Percentiles rank a stretch among this genome's conserved stretches.
Evolutionary conservation across 2,888 invertebrate species (phyloP).

Genomic region (Polia nebulosa): DNA sequence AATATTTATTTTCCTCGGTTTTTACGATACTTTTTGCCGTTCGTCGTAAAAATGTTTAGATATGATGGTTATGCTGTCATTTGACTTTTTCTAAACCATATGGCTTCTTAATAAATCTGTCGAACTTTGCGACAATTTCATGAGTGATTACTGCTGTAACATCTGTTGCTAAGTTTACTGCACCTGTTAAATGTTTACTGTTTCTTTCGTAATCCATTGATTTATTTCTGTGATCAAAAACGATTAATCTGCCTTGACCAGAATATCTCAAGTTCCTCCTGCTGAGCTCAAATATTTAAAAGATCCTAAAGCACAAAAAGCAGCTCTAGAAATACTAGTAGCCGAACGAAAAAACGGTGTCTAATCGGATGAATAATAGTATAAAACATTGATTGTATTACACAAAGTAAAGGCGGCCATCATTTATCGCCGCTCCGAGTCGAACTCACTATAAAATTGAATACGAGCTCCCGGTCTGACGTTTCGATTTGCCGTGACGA

Average conservation of each 20-base stretch:
- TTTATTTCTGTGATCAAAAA: constrained; percentile 24
- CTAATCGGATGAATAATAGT: constrained; percentile 71
- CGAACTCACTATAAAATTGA: constrained; percentile 76
- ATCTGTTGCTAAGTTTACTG: constrained; percentile 19
- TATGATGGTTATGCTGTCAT: constrained; percentile 69
- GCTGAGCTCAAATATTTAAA: constrained; percentile 62
- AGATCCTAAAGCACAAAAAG: constrained; percentile 49
- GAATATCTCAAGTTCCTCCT: constrained; percentile 40
- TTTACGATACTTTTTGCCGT: constrained; percentile 80
- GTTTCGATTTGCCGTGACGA: constrained; percentile 82
- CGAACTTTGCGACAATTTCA: constrained; percentile 33
- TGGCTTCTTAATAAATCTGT: constrained; percentile 39
- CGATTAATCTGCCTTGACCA: constrained; percentile 19
- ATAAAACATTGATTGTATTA: constrained; percentile 72
- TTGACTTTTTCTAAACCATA: constrained; percentile 61
- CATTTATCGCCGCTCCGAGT: constrained; percentile 72
- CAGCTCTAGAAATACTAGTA: constrained; percentile 61
- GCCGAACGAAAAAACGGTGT: constrained; percentile 63
- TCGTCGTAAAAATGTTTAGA: constrained; percentile 78
- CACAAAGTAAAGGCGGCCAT: constrained; percentile 71
- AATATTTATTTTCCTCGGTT: constrained; percentile 86
- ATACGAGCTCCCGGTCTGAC: constrained; percentile 74
- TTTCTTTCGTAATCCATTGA: not conserved
- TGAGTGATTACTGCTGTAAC: constrained; percentile 19
- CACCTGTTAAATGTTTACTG: not conserved